These are phyloP conservation scores for Beaufortia kweichowensis DNA, from an alignment of 2,113 vertebrate species.

Conservation along the genomic window DNA sequence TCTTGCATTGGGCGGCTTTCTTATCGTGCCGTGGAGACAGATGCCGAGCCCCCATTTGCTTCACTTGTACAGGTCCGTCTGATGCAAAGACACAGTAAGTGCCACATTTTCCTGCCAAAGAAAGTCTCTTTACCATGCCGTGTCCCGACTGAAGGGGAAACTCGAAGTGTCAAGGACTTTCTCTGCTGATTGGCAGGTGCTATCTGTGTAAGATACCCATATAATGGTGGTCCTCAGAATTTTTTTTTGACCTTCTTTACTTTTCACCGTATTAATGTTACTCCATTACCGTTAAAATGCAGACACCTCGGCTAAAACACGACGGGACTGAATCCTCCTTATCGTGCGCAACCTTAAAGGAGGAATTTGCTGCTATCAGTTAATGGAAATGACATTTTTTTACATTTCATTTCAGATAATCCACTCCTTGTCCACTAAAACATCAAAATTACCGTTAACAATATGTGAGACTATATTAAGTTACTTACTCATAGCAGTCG, in stretches of 20 bases:
- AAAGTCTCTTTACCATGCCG: not conserved
- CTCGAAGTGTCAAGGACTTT: constrained; percentile 70
- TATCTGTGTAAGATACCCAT: constrained; percentile 83
- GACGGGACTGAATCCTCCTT: constrained; percentile 86
- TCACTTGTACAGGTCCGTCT: not conserved
- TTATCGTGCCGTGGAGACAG: constrained; percentile 24
- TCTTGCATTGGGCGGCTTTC: not conserved
- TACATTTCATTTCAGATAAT: constrained; percentile 92
- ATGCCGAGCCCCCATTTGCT: not conserved
- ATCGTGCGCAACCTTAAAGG: constrained; percentile 89
- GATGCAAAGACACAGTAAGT: constrained; percentile 10
- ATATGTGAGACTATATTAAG: constrained; percentile 83
- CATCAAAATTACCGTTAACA: constrained; percentile 87
- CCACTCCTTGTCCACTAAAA: constrained; percentile 90
- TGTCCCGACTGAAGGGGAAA: constrained; percentile 62
- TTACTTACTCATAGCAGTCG: constrained; percentile 78
- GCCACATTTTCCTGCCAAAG: constrained; percentile 35
- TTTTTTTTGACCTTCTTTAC: constrained; percentile 87
- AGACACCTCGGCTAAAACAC: constrained; percentile 78
- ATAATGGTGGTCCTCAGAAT: constrained; percentile 74
- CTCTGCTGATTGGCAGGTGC: constrained; percentile 86
- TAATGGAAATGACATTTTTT: constrained; percentile 90
- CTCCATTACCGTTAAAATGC: constrained; percentile 86
- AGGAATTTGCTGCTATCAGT: constrained; percentile 94
- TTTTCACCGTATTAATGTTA: constrained; percentile 96